phyloP scores from a whole-genome alignment of 35 echinoderm and acorn worm genomes.

The Lytechinus variegatus region DNA sequence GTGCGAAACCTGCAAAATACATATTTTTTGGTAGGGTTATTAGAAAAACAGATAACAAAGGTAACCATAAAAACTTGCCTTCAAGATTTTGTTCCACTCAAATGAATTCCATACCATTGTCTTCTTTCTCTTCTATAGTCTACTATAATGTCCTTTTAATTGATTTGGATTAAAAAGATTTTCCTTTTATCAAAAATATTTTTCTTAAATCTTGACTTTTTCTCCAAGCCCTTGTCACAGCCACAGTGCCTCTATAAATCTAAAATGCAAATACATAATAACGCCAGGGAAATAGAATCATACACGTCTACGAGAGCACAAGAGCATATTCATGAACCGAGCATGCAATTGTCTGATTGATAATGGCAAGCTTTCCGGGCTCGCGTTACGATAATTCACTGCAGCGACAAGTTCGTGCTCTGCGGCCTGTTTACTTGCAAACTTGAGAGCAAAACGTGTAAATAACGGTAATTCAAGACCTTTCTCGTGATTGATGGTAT shows the following conservation, averaged over 20 bases:
- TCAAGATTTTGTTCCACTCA: no score
- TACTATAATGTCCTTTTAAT: no score
- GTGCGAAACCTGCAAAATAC: no score
- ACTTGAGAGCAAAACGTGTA: conserved; percentile 10
- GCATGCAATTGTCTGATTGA: not conserved
- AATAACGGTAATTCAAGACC: conserved; percentile 18
- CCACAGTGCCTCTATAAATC: not conserved
- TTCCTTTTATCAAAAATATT: no score
- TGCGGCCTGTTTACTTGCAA: not conserved
- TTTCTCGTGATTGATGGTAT: conserved; percentile 11
- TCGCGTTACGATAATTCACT: not conserved
- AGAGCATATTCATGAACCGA: not conserved
- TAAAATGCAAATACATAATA: conserved; percentile 21
- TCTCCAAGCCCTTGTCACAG: not conserved
- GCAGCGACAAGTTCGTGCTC: not conserved
- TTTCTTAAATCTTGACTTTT: not conserved
- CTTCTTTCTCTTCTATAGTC: no score
- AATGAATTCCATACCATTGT: no score
- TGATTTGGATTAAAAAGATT: no score
- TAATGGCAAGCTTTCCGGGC: not conserved
- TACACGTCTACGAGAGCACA: not conserved
- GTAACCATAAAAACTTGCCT: no score
- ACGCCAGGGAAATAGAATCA: not conserved
- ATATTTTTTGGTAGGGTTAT: no score
- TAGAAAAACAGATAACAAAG: no score